Evolutionary conservation across 2,113 vertebrate genomes (phyloP).

Genomic region (Aegotheles bennettii): DNA sequence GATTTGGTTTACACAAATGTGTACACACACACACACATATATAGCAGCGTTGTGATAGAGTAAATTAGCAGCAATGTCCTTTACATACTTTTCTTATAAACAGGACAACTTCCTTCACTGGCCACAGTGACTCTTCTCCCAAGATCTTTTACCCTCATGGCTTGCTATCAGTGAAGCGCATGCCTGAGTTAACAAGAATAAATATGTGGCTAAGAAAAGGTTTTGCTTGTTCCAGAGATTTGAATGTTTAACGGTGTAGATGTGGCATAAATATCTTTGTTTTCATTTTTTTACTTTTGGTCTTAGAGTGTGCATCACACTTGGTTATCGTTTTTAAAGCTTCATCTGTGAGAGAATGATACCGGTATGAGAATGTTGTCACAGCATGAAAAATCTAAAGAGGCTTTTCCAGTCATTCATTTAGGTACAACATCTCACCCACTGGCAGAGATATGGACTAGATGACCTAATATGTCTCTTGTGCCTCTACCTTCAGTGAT

Average conservation of each 20-base stretch:
- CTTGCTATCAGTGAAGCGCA: not conserved
- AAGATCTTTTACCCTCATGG: not conserved
- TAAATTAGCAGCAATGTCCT: not conserved
- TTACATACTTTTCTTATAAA: not conserved
- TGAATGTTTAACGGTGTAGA: not conserved
- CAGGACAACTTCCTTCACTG: not conserved
- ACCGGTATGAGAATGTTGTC: not conserved
- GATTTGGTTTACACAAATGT: not conserved
- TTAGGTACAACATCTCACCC: not conserved
- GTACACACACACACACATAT: not conserved
- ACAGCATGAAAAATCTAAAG: not conserved
- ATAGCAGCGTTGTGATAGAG: not conserved
- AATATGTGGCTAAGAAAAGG: not conserved
- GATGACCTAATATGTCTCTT: not conserved
- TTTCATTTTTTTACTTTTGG: not conserved
- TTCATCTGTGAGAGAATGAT: not conserved
- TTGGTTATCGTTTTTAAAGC: not conserved
- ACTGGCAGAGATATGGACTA: not conserved
- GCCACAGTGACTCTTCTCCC: not conserved
- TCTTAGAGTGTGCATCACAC: not conserved
- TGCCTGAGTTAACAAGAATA: not conserved
- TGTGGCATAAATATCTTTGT: not conserved
- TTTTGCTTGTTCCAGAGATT: not conserved
- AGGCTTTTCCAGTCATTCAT: not conserved
- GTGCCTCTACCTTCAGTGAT: not conserved